These are phyloP conservation scores for Cecropterus lyciades DNA, from an alignment of 1,140 invertebrate genomes.

Conservation along the genomic window DNA sequence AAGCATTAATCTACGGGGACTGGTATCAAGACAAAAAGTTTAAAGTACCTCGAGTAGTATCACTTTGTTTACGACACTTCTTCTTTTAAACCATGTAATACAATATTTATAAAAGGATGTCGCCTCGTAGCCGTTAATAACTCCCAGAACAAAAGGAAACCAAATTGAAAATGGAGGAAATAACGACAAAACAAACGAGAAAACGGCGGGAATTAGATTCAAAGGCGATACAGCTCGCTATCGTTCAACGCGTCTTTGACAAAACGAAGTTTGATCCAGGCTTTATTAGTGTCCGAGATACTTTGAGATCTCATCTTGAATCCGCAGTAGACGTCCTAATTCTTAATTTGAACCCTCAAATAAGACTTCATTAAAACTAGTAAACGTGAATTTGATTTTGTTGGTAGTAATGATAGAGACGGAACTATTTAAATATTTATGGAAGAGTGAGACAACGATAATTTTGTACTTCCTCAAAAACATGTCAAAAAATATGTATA, in stretches of 20 bases:
- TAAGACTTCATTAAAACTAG: no score
- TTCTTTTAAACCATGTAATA: neutral
- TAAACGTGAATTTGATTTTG: no score
- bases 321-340: neutral
- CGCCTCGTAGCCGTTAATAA: slow-evolving; percentile 1
- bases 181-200: slow-evolving; percentile 42
- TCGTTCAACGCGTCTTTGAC: slow-evolving; percentile 42
- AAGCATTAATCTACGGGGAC: no score
- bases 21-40: no score
- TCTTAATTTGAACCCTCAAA: no score
- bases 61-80: neutral
- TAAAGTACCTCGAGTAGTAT: neutral
- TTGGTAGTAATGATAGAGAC: no score
- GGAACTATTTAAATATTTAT: no score
- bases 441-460: no score
- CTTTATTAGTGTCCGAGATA: slow-evolving; percentile 42
- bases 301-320: slow-evolving; percentile 28
- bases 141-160: slow-evolving; percentile 24
- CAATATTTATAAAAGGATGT: slow-evolving; percentile 4
- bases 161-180: slow-evolving; percentile 42
- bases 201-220: slow-evolving; percentile 52
- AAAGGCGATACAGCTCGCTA: slow-evolving; percentile 48
- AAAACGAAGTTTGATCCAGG: slow-evolving; percentile 53
- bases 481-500: no score
- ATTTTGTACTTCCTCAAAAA: no score